Base-by-base conservation (phyloP, 1,140 invertebrate genomes). In the Platyscapa corneri region DNA sequence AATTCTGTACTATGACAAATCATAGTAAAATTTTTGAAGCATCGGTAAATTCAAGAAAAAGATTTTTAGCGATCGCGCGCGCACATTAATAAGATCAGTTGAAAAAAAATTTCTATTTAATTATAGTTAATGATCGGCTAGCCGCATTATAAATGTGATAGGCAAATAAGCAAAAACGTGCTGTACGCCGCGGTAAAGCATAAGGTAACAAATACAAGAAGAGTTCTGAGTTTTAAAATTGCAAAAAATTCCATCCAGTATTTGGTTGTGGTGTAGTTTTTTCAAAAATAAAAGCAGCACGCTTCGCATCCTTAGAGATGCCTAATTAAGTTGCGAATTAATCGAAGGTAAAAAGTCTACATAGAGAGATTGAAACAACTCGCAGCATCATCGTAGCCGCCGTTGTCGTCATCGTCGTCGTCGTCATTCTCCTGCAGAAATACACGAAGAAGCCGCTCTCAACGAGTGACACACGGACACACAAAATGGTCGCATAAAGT, bases 401-500 rank as follows among this genome's bases (percentile, higher is more conserved):
- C 34, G 7, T 20, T 39, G 46, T 64, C 14, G 20, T 64, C 67
- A 20, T 39, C 42, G 42, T 82, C 27, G 49, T 82, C 49, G 46
- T 34, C 65, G 49, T 64, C 76, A 79, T 64, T 42, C 42, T 53
- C n/a, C 75, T 27, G 23, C 34, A 39, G 34, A 74, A 37, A 60
- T 30, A 75, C 7, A 75, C 77, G 49, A 46, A n/a, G 14, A 53
- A 32, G 23, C 34, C 32, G 34, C 42, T 53, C 81, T 74, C 46
- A 30, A 16, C 46, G 67, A 82, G 49, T 74, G 81, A 42, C 27
- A 74, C 27, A 76, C 76, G 65, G 42, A 86, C 83, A 76, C 37
- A 86, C 86, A 88, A 88, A 87, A 88, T 88, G 85, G 86, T 86
- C 86, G 85, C 84, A 91, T 91, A 91, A 91, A 91, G 90, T 90